These are phyloP conservation scores for Sialis lutaria DNA, from an alignment of 2,888 invertebrate species.

Conservation along the genomic window DNA sequence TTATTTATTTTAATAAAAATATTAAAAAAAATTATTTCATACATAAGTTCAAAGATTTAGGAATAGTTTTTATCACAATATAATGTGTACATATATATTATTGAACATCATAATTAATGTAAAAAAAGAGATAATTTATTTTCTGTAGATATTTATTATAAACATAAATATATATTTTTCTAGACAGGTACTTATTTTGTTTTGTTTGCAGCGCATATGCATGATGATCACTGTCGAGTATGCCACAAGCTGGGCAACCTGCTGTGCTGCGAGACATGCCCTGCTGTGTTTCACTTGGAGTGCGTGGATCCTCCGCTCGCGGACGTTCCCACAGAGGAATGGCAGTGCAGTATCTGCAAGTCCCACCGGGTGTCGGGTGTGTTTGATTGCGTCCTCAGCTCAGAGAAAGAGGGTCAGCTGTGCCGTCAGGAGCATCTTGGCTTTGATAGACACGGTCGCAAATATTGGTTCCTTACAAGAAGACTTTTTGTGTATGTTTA, in stretches of 20 bases:
- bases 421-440: slow-evolving; percentile 90
- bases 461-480: slow-evolving; percentile 92
- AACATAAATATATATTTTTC: too few species aligned
- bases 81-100: too few species aligned
- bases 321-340: slow-evolving; percentile 91
- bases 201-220: slow-evolving; percentile 47
- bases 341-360: slow-evolving; percentile 91
- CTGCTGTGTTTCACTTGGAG: slow-evolving; percentile 92
- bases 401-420: slow-evolving; percentile 79
- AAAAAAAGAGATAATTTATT: too few species aligned
- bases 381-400: slow-evolving; percentile 78
- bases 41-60: too few species aligned
- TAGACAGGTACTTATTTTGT: too few species aligned
- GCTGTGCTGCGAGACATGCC: slow-evolving; percentile 94
- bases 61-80: too few species aligned
- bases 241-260: slow-evolving; percentile 89
- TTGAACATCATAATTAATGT: too few species aligned
- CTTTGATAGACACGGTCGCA: slow-evolving; percentile 87
- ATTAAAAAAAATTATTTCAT: too few species aligned
- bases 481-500: slow-evolving; percentile 78
- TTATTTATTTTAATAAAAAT: too few species aligned
- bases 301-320: slow-evolving; percentile 91
- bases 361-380: slow-evolving; percentile 85
- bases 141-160: too few species aligned
- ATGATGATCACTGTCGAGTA: slow-evolving; percentile 82